A percentile compares a stretch with the other conserved stretches of the same genome.
Conservation (phyloP, 2,888 invertebrate genomes). For the Caenorhabditis wallacei region DNA sequence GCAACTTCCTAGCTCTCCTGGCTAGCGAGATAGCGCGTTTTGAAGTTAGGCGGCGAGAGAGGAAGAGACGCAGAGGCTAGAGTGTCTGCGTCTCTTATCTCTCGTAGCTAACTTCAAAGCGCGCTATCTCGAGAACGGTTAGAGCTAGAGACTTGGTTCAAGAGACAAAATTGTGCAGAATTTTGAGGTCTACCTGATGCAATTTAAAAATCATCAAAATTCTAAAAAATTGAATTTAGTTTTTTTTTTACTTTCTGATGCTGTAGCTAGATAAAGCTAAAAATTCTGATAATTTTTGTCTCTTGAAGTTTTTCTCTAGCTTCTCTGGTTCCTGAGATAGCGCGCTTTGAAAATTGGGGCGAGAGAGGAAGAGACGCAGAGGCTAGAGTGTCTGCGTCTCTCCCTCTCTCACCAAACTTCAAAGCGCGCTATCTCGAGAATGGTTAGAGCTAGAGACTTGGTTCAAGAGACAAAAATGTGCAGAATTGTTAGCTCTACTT, state of each 20-base stretch:
- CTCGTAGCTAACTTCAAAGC: no score
- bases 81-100: neutral
- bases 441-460: neutral
- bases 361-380: neutral
- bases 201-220: no score
- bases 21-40: no score
- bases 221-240: no score
- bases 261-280: neutral
- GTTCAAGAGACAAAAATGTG: neutral
- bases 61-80: neutral
- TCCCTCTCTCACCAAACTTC: neutral
- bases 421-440: neutral
- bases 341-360: neutral
- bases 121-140: no score
- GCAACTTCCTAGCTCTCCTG: no score
- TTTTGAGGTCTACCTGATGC: no score
- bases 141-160: no score
- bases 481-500: no score
- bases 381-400: neutral
- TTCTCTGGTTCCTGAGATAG: neutral
- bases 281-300: neutral
- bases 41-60: no score
- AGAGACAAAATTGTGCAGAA: no score
- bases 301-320: neutral
- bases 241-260: no score